Conservation (phyloP, 2,113 vertebrate species). For the Indicator maculatus region DNA sequence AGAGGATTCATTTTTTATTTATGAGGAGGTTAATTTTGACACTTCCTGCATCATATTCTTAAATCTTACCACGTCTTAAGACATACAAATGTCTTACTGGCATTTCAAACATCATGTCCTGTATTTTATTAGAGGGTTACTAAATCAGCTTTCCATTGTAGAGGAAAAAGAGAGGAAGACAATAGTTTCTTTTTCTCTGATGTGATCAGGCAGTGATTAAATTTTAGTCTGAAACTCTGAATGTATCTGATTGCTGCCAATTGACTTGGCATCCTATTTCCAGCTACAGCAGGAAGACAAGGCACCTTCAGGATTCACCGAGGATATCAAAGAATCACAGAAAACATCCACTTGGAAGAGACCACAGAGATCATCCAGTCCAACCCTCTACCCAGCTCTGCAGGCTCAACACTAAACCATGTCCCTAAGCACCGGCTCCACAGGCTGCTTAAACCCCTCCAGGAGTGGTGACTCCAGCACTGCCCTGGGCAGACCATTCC, state of each 20-base stretch:
- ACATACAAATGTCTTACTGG: neutral
- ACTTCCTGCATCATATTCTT: neutral
- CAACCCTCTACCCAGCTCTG: too few species aligned
- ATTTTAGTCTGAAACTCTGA: neutral
- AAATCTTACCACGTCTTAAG: neutral
- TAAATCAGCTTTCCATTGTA: neutral
- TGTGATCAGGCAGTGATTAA: neutral
- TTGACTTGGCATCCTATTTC: neutral
- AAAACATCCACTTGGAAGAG: too few species aligned
- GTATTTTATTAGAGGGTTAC: neutral
- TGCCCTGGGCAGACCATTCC: too few species aligned
- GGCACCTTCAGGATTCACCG: neutral
- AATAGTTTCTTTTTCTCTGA: neutral
- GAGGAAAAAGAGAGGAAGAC: neutral
- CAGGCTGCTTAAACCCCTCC: too few species aligned
- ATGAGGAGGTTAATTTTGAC: neutral
- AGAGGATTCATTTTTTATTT: neutral
- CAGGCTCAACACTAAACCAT: too few species aligned
- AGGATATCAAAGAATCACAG: rapidly evolving
- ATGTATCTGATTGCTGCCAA: neutral
- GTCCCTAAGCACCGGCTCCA: too few species aligned
- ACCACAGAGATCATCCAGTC: too few species aligned
- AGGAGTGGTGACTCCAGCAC: too few species aligned
- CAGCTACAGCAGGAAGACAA: neutral
- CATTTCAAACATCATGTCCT: neutral